Conservation (phyloP, 2,113 vertebrate species). For the Trematomus loennbergii region DNA sequence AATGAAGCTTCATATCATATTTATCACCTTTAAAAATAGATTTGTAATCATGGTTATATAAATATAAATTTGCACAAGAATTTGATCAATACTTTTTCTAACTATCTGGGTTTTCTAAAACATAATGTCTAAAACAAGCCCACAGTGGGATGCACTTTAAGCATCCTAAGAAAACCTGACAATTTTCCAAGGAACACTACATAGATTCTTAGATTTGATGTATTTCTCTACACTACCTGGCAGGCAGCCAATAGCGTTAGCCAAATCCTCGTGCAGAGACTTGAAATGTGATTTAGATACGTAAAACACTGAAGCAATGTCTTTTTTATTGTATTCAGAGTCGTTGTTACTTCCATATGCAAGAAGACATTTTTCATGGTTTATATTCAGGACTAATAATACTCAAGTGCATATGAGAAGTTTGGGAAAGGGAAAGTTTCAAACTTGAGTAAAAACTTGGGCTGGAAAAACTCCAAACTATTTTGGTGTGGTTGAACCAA, state of each 20-base stretch:
- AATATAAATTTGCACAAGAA: no score
- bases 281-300: conserved; percentile 13
- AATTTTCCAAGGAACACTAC: not conserved
- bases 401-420: not conserved
- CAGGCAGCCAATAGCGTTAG: not conserved
- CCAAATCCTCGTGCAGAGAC: conserved; percentile 14
- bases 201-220: not conserved
- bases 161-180: not conserved
- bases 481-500: conserved; percentile 18
- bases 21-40: no score
- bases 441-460: conserved; percentile 15
- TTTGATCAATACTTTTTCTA: no score
- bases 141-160: not conserved
- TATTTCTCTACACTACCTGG: not conserved
- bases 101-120: not conserved
- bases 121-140: not conserved
- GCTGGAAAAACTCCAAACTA: conserved; percentile 23
- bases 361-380: not conserved
- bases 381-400: no score
- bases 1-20: no score
- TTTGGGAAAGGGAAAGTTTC: not conserved
- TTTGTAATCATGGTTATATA: no score
- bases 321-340: not conserved
- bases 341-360: not conserved
- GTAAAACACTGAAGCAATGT: not conserved